phyloP scores from a whole-genome alignment of 1,140 invertebrate genomes.

The Pemphigus obesinymphae region DNA sequence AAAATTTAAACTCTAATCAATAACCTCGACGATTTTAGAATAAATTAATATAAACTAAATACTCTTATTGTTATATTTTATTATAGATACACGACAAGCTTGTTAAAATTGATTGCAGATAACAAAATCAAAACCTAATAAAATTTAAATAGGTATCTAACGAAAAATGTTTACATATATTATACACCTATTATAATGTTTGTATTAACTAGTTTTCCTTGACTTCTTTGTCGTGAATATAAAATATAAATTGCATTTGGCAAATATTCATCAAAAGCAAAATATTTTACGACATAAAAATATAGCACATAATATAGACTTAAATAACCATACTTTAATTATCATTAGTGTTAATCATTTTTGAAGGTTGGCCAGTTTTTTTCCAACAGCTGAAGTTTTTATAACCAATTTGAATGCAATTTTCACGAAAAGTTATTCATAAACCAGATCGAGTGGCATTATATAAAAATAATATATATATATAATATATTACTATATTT shows the following conservation, averaged over 20 bases:
- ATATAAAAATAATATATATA: too few species aligned
- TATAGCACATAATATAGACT: not conserved
- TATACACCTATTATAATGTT: too few species aligned
- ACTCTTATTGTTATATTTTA: too few species aligned
- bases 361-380: not conserved
- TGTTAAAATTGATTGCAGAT: too few species aligned
- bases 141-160: too few species aligned
- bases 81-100: too few species aligned
- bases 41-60: not conserved
- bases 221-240: not conserved
- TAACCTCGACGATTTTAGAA: too few species aligned
- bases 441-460: not conserved
- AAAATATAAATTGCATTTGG: not conserved
- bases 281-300: not conserved
- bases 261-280: not conserved
- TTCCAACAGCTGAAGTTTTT: not conserved
- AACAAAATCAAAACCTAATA: too few species aligned
- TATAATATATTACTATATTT: too few species aligned
- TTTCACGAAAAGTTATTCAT: not conserved
- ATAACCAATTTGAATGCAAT: not conserved
- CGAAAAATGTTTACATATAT: too few species aligned
- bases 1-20: too few species aligned
- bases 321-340: not conserved
- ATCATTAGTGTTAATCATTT: not conserved
- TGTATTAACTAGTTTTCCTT: not conserved